phyloP scores from a whole-genome alignment of 2,888 invertebrate species.

The Hyposoter dolosus region DNA sequence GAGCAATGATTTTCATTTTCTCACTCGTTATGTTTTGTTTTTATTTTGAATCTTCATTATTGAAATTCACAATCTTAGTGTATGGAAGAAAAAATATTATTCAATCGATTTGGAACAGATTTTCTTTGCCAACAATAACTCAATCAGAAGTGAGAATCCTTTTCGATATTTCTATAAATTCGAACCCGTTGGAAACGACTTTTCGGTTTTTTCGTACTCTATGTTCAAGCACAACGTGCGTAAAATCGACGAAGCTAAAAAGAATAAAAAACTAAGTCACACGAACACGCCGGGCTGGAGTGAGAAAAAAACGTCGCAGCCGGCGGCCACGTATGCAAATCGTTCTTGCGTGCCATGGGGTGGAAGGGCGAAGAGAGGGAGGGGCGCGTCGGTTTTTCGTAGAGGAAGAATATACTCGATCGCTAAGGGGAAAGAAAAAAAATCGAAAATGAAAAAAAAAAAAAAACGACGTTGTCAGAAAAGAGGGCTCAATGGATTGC shows the following conservation, averaged over 20 bases:
- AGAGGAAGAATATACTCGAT: constrained; percentile 22
- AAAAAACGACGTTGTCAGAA: constrained; percentile 16
- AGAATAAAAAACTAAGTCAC: constrained; percentile 78
- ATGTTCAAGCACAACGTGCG: constrained; percentile 32
- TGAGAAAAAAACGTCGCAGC: constrained; percentile 71
- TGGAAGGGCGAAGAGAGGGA: constrained; percentile 49
- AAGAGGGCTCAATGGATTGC: constrained; percentile 22
- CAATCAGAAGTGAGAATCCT: background rate
- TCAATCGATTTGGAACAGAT: background rate
- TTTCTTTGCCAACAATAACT: background rate
- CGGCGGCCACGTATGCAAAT: constrained; percentile 79
- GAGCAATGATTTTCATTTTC: background rate
- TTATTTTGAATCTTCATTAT: background rate
- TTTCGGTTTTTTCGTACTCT: background rate
- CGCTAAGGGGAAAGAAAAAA: constrained; percentile 16
- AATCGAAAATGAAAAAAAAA: constrained; percentile 14
- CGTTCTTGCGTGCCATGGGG: constrained; percentile 73
- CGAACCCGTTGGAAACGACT: background rate
- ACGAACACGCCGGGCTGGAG: constrained; percentile 57
- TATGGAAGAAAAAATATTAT: background rate
- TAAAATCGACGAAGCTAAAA: constrained; percentile 57
- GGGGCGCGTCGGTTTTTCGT: constrained; percentile 56
- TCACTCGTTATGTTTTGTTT: background rate
- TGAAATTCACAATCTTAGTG: background rate
- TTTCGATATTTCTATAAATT: background rate